phyloP scores from a whole-genome alignment of 2,888 invertebrate species.

The Dastarcus helophoroides region DNA sequence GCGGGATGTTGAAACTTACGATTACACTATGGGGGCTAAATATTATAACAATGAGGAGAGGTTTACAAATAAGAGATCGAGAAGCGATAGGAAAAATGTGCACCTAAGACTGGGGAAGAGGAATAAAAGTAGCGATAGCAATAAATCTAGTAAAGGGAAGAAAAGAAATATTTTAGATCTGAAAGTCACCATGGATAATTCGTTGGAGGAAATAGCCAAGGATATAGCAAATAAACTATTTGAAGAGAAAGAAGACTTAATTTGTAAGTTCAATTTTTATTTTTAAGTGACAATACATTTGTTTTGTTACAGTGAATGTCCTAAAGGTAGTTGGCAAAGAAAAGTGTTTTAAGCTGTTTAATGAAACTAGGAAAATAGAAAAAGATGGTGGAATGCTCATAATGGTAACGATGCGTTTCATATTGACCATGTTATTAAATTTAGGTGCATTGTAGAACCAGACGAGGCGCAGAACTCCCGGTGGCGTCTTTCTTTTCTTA shows the following conservation, averaged over 20 bases:
- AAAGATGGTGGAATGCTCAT: constrained; percentile 78
- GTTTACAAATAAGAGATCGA: constrained; percentile 45
- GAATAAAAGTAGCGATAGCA: constrained; percentile 22
- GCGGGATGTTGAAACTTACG: constrained; percentile 64
- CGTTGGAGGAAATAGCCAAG: constrained; percentile 49
- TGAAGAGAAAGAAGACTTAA: constrained; percentile 62
- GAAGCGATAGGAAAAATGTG: constrained; percentile 46
- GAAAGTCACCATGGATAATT: constrained; percentile 39
- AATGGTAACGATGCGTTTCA: constrained; percentile 44
- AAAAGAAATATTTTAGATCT: constrained; percentile 50
- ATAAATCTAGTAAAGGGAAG: constrained; percentile 40
- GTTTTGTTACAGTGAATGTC: constrained; percentile 48
- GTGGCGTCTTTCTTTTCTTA: constrained; percentile 76
- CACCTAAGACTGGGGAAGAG: constrained; percentile 46
- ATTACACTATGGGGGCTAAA: constrained; percentile 42
- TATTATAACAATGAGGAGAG: constrained; percentile 44
- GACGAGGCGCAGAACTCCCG: constrained; percentile 69
- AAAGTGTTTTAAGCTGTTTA: constrained; percentile 62
- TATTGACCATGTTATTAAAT: background rate
- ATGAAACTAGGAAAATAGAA: constrained; percentile 72
- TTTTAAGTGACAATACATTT: constrained; percentile 8
- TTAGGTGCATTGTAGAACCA: constrained; percentile 50
- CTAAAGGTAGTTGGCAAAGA: constrained; percentile 60
- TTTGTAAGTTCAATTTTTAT: constrained; percentile 44
- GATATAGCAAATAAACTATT: constrained; percentile 63